Evolutionary conservation across 2,797 vertebrate genomes (phyloP).

Genomic region (Thripadectes ignobilis): DNA sequence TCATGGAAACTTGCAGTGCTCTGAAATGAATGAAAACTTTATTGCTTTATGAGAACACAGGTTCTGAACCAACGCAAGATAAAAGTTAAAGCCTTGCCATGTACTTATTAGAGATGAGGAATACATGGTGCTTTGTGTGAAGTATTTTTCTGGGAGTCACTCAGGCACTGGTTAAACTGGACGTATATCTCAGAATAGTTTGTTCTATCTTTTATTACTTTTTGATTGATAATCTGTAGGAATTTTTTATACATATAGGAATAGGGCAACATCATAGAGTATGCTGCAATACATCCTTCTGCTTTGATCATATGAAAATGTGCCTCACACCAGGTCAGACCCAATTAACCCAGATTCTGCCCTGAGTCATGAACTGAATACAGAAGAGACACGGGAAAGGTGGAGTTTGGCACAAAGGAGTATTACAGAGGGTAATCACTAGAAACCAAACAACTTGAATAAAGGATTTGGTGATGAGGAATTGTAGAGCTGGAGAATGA

Average conservation of each 20-base stretch:
- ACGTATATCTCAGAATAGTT: background rate
- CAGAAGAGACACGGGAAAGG: background rate
- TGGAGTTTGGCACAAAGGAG: background rate
- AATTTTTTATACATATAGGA: background rate
- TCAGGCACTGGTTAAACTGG: background rate
- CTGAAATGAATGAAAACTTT: background rate
- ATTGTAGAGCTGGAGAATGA: background rate
- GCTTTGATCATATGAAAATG: background rate
- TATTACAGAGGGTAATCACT: too few relatives aligned
- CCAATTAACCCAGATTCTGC: background rate
- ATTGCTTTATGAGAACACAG: background rate
- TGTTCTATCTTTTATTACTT: background rate
- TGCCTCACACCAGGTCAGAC: background rate
- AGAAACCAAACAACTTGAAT: background rate
- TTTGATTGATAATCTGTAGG: background rate
- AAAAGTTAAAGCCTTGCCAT: background rate
- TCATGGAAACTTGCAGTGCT: background rate
- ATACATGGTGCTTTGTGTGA: background rate
- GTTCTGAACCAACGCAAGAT: background rate
- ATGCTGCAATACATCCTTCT: background rate
- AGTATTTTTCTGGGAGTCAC: background rate
- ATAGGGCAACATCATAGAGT: background rate
- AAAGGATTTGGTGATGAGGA: background rate
- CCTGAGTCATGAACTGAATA: background rate
- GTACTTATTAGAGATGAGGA: background rate